Conservation (phyloP, 2,113 vertebrate genomes). For the Haemorhous mexicanus region DNA sequence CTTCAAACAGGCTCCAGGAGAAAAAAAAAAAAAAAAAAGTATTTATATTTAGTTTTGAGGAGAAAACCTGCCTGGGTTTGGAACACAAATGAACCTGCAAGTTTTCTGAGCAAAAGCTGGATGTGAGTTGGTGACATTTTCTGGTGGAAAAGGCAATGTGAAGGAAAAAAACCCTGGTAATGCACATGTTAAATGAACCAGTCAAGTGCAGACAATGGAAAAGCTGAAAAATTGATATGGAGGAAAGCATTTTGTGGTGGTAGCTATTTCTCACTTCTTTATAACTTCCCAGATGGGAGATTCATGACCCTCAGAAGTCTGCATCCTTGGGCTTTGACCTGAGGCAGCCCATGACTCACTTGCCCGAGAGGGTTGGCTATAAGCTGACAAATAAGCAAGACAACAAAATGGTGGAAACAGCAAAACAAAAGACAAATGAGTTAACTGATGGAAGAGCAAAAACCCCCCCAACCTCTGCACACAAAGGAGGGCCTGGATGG, state of each 20-base stretch:
- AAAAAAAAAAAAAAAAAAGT: not conserved
- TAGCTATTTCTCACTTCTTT: constrained; percentile 36
- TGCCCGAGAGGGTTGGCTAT: not conserved
- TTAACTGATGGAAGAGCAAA: not conserved
- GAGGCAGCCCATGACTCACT: constrained; percentile 43
- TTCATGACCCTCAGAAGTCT: constrained; percentile 32
- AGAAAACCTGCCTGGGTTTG: not conserved
- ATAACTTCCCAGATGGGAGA: constrained; percentile 27
- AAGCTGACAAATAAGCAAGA: not conserved
- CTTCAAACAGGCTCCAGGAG: not conserved
- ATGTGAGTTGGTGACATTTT: constrained; percentile 25
- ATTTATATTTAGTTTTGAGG: not conserved
- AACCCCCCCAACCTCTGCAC: not conserved
- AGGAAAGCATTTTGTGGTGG: constrained; percentile 7
- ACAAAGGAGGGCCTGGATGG: not conserved
- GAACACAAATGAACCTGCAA: not conserved
- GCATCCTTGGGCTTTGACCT: not conserved
- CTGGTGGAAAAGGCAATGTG: not conserved
- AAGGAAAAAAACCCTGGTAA: not conserved
- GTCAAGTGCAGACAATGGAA: constrained; percentile 58
- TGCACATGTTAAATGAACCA: constrained; percentile 49
- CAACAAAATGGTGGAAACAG: not conserved
- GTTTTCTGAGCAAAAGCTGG: not conserved
- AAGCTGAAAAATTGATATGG: constrained; percentile 39
- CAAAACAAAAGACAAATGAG: not conserved